Conservation (phyloP, 2,888 invertebrate species). For the Nysson spinosus region DNA sequence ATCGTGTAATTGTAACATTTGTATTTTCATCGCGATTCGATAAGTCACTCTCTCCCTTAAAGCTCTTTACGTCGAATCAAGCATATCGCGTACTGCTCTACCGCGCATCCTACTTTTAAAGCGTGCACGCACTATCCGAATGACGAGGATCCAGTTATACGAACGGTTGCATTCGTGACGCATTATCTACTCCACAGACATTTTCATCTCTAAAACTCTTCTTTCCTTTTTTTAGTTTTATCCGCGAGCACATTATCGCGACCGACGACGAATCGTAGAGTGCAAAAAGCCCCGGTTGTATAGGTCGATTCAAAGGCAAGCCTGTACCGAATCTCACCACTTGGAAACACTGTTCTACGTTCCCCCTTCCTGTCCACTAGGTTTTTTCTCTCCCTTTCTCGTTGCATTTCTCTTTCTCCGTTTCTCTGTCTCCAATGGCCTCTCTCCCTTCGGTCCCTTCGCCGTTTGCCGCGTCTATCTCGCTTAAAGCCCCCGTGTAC, state of each 20-base stretch:
- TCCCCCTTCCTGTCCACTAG: slow-evolving; percentile 22
- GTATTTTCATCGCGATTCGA: too few species aligned
- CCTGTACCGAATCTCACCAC: slow-evolving; percentile 43
- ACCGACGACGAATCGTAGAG: neutral
- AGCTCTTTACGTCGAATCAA: slow-evolving; percentile 16
- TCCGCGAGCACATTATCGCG: slow-evolving; percentile 14
- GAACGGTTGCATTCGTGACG: slow-evolving; percentile 17
- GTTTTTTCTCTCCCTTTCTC: neutral
- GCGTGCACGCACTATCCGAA: neutral
- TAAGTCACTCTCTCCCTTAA: too few species aligned
- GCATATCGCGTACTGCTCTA: slow-evolving; percentile 28
- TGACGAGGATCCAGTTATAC: slow-evolving; percentile 8
- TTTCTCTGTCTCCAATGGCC: too few species aligned
- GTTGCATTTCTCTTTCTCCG: slow-evolving; percentile 3
- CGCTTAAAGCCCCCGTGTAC: slow-evolving; percentile 49
- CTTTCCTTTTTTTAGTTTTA: neutral
- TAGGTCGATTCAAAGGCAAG: slow-evolving; percentile 33
- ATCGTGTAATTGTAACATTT: slow-evolving; percentile 28
- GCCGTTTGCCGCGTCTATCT: slow-evolving; percentile 4
- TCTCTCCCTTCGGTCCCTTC: neutral
- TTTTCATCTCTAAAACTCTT: slow-evolving; percentile 20
- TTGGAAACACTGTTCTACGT: slow-evolving; percentile 45
- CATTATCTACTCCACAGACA: slow-evolving; percentile 29
- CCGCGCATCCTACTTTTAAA: slow-evolving; percentile 27
- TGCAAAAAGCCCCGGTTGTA: slow-evolving; percentile 1